Conservation (phyloP, 1,140 invertebrate species). For the Lanistes nyassanus region DNA sequence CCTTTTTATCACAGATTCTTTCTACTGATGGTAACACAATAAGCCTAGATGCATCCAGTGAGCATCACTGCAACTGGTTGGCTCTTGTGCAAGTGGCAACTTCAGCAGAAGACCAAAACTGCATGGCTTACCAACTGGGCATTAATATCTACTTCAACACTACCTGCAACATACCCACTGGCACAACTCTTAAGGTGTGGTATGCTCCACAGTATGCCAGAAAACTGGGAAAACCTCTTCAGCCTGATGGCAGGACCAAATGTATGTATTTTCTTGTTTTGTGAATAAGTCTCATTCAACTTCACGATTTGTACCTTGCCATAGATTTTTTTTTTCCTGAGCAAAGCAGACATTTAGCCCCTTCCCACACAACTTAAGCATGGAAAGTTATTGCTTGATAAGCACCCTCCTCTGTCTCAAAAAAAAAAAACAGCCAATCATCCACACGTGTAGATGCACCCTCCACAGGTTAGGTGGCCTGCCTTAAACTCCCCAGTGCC, state of each 20-base stretch:
- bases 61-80: slow-evolving; percentile 66
- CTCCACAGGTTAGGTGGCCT: too few relatives aligned
- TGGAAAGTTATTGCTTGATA: too few relatives aligned
- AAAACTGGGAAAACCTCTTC: slow-evolving; percentile 52
- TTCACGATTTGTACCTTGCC: too few relatives aligned
- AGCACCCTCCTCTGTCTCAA: too few relatives aligned
- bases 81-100: slow-evolving; percentile 56
- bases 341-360: too few relatives aligned
- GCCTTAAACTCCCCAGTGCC: too few relatives aligned
- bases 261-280: slow-evolving; percentile 34
- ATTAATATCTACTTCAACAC: slow-evolving; percentile 62
- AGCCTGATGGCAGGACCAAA: slow-evolving; percentile 54
- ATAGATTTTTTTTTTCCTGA: too few relatives aligned
- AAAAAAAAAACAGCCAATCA: too few relatives aligned
- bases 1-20: slow-evolving; percentile 49
- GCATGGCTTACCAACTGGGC: slow-evolving; percentile 62
- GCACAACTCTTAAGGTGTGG: slow-evolving; percentile 61
- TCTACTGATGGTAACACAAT: slow-evolving; percentile 56
- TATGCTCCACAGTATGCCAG: slow-evolving; percentile 62
- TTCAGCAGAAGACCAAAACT: slow-evolving; percentile 52
- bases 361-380: too few relatives aligned
- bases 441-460: too few relatives aligned
- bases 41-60: slow-evolving; percentile 58
- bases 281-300: too few relatives aligned
- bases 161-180: slow-evolving; percentile 43